Evolutionary conservation across 2,113 vertebrate species (phyloP).

Genomic region (Osmerus eperlanus): DNA sequence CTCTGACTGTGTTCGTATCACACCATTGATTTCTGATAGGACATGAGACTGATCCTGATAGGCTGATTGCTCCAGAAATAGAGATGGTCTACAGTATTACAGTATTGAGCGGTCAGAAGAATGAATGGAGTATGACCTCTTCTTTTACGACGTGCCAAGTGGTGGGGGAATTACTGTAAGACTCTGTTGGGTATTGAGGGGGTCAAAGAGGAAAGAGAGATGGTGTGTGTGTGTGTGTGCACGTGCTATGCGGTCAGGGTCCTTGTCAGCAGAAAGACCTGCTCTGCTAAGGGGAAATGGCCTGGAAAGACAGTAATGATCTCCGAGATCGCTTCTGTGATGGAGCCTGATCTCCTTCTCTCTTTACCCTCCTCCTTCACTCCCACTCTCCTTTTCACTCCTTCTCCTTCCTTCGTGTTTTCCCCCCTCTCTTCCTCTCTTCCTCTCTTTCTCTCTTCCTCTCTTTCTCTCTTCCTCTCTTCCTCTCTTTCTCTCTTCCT

Average conservation of each 20-base stretch:
- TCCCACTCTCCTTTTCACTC: neutral
- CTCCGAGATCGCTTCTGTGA: slow-evolving; percentile 44
- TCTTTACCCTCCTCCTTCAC: slow-evolving; percentile 8
- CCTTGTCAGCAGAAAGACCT: slow-evolving; percentile 65
- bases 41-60: no score
- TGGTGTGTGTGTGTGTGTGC: slow-evolving; percentile 21
- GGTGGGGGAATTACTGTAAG: neutral
- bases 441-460: neutral
- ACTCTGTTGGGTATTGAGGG: neutral
- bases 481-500: neutral
- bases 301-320: slow-evolving; percentile 66
- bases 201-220: neutral
- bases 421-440: slow-evolving; percentile 27
- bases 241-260: slow-evolving; percentile 24
- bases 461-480: neutral
- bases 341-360: slow-evolving; percentile 27
- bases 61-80: no score
- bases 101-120: neutral
- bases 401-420: slow-evolving; percentile 15
- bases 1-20: no score
- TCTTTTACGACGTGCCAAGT: slow-evolving; percentile 1
- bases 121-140: neutral
- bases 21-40: no score
- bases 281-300: slow-evolving; percentile 57
- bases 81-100: neutral